phyloP scores from a whole-genome alignment of 2,797 vertebrate genomes.

The Falco cherrug region DNA sequence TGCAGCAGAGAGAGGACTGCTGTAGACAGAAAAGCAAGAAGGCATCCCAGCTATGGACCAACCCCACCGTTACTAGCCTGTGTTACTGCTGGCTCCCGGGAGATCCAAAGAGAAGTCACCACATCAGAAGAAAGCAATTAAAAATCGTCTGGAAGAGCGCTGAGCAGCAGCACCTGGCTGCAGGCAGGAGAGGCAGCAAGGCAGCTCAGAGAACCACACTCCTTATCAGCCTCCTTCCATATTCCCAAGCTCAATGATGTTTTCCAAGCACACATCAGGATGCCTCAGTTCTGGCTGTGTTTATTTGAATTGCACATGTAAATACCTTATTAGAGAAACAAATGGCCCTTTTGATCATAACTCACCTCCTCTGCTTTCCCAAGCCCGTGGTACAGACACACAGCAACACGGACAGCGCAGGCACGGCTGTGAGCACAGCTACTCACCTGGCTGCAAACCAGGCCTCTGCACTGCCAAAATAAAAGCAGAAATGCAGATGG shows the following conservation, averaged over 20 bases:
- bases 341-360: not conserved
- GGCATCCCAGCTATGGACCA: not conserved
- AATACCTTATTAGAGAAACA: not conserved
- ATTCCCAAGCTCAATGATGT: not conserved
- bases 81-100: not conserved
- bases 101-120: not conserved
- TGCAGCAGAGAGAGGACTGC: not conserved
- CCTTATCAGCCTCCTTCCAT: not conserved
- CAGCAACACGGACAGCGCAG: fast-evolving
- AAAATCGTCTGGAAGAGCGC: not conserved
- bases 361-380: not conserved
- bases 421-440: not conserved
- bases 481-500: constrained; percentile 10
- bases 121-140: not conserved
- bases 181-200: not conserved
- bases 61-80: fast-evolving
- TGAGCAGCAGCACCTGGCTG: not conserved
- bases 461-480: not conserved
- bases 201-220: not conserved
- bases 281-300: not conserved
- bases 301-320: not conserved
- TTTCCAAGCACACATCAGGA: not conserved
- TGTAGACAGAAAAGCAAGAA: not conserved
- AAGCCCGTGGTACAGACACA: not conserved
- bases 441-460: constrained; percentile 24